Base-by-base conservation (phyloP, 2,888 invertebrate genomes). In the Hypolimnas misippus region DNA sequence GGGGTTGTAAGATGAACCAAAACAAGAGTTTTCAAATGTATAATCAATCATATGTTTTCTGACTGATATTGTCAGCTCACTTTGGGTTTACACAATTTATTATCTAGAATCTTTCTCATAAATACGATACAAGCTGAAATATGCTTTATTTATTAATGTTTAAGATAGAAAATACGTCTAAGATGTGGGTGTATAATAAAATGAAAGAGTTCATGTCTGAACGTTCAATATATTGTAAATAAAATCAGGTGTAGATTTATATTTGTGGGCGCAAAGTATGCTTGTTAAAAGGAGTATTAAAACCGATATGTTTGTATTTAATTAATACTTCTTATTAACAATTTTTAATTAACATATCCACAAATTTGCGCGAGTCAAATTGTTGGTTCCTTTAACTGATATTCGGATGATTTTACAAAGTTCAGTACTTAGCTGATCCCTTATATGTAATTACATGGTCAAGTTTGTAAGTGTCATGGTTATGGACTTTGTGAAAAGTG, bases 1-100 rank as follows among this genome's bases (percentile, higher is more conserved):
- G n/a, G 21, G 12, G 6, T 50, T 40, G 51, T 42, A 62, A 35
- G 29, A 52, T 46, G 55, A 49, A 60, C 33, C 44, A 29, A 53
- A 33, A 29, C 53, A 59, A 63, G 56, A 52, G 56, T 66, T 59
- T 52, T 57, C 49, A 57, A 56, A 65, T 59, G 52, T 59, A 56
- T 56, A 65, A 63, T 65, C 65, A 65, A 51, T 42, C 42, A 59
- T n/a, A 29, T 56, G 49, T 12, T 65, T 59, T 56, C 54, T 46
- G 19, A 44, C 35, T 51, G 16, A 52, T 59, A 46, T 59, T 51
- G 60, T 44, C 46, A 55, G 42, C 59, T 63, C 60, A 60, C 42
- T 58, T 62, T 51, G 42, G 53, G 38, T 29, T 16, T 2, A 14
- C 29, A 40, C 54, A 49, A 63, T 63, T 63, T 63, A 63, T 58